Base-by-base conservation (phyloP, 2,797 vertebrate genomes). In the Lacerta agilis region DNA sequence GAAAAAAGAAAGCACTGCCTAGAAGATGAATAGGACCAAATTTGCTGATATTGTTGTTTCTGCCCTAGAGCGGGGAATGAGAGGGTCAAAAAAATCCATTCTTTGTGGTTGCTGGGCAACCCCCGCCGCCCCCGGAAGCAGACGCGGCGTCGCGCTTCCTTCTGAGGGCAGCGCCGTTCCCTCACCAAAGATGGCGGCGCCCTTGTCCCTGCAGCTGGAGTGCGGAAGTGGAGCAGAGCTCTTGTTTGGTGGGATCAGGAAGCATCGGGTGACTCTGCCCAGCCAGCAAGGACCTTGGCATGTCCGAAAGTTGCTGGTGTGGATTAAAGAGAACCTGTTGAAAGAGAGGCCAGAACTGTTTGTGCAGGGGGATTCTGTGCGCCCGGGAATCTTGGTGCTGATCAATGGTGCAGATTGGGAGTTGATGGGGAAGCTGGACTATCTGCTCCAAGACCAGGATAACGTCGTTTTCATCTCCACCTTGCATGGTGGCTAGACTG, bases 391-490 rank as follows among this genome's bases (percentile, higher is more conserved):
- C 49, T 55, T 55, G 49, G 49, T 49, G 49, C 49, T 49, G 49
- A 49, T 49, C 49, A 49, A 49, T 49, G 49, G 49, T 13, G 49
- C 49, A 15, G 49, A 55, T 55, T 55, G 49, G 49, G 49, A 55
- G 49, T 55, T 55, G 49, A 15, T 55, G 98, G 99, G 99, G 36
- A 98, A 98, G 95, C 96, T 99, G 96, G 98, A 98, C 92, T 99
- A 99, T 92, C 96, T 98, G 93, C 98, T 99, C 66, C 97, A 98
- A 94, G 98, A 99, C 96, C 97, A 97, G 94, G 99, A 99, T 97
- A 98, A 97, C 25, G 85, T 99, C 66, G 97, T 99, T 94, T 99
- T 99, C 96, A 99, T 99, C 95, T 99, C 99, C 1, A 99, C 99
- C 2, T 96, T 99, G 90, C 99, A 99, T 0, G 99, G 99, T 15